Evolutionary conservation across 2,113 vertebrate genomes (phyloP), one percentile per base, ranked within the genome.

Genomic region (Chelonoidis abingdonii): DNA sequence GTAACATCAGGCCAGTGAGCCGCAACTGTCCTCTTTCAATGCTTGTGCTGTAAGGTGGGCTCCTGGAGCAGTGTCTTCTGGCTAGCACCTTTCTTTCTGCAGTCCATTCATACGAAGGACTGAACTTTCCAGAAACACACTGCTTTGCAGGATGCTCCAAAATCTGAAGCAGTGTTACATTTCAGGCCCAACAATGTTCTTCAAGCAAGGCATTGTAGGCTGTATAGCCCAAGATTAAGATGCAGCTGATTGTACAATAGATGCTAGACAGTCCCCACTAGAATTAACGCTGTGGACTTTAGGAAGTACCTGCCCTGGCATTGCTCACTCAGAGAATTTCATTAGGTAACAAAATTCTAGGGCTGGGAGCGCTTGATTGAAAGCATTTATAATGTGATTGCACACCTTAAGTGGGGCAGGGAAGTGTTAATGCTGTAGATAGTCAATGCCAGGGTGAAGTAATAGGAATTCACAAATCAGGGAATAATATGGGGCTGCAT

Each of bases 391-490:
- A 38, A 91, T 56, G 78, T 38, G 80, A 17, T 25, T 0, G 4
- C 1, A 1, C 80, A 92, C 31, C 0, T 0, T 85, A 13, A 27
- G 19, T 83, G 25, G 24, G 12, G 72, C 83, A 29, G 95, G 81
- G 83, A 92, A 57, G 81, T 50, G 86, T 79, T 86, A 92, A 93
- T 41, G 7, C 17, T 0, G 12, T 75, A 95, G 93, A 95, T 91
- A 94, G 95, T 79, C 90, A 38, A 86, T 22, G 84, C 79, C 53
- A 2, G 52, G 87, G 53, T 80, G 92, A 95, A 83, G 94, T 81
- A 95, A 92, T 0, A 0, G 14, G 53, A 87, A 91, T 80, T 91
- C 78, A 86, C 65, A 95, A 83, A 92, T 79, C 89, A 95, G 75
- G 94, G 94, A 92, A 47, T 47, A 83, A 22, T 1, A 27, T 12